Percentiles rank a stretch among this genome's conserved stretches.
Conservation (phyloP, 2,797 vertebrate species). For the Avahi laniger region DNA sequence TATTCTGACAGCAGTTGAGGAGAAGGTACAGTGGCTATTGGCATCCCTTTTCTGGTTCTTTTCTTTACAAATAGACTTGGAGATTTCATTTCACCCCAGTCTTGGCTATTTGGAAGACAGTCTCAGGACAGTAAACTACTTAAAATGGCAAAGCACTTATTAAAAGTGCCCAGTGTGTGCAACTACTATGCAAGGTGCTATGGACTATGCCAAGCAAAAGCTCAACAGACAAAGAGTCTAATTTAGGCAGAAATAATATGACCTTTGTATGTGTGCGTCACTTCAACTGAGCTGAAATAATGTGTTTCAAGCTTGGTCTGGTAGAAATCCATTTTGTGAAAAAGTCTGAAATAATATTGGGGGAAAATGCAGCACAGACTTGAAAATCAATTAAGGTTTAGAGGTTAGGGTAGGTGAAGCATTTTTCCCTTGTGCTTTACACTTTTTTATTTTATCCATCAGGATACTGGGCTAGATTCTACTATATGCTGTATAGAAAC, state of each 20-base stretch:
- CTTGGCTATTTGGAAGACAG: conserved; percentile 27
- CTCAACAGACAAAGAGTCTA: neutral
- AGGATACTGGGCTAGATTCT: conserved; percentile 37
- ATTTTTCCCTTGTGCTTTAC: neutral
- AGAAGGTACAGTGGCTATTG: neutral
- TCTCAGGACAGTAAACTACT: neutral
- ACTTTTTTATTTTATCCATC: neutral
- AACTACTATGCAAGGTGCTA: neutral
- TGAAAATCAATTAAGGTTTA: conserved; percentile 56
- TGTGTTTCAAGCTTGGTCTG: conserved; percentile 31
- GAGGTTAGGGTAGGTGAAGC: conserved; percentile 40
- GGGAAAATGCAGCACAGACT: conserved; percentile 37
- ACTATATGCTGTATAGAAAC: conserved; percentile 17
- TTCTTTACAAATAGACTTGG: neutral
- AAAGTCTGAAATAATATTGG: conserved; percentile 37
- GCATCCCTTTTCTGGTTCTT: neutral
- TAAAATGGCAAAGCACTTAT: conserved; percentile 35
- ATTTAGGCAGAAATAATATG: conserved; percentile 9
- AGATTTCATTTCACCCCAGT: conserved; percentile 19
- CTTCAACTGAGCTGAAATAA: conserved; percentile 55
- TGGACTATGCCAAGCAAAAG: neutral
- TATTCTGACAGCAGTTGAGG: neutral
- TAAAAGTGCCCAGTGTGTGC: neutral
- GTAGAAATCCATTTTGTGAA: conserved; percentile 48
- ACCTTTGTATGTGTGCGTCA: neutral